These are phyloP conservation scores for Pseudotriccus pelzelni DNA, from an alignment of 2,797 vertebrate genomes.

Conservation along the genomic window DNA sequence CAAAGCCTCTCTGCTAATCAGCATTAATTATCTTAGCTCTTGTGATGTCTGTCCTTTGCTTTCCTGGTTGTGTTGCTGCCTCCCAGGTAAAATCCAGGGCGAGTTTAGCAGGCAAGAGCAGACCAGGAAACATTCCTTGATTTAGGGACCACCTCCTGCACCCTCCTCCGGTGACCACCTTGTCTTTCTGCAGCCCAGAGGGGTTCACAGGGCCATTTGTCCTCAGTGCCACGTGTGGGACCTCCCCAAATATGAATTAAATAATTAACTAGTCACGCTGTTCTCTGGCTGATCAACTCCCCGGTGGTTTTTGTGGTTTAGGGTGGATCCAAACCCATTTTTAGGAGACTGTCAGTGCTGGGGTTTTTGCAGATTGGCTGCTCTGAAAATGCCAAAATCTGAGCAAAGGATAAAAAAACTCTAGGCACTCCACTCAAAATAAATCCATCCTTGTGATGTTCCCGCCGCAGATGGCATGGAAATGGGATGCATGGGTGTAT, in stretches of 20 bases:
- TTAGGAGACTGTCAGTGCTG: neutral
- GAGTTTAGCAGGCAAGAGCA: neutral
- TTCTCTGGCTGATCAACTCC: rapidly evolving
- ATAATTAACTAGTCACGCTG: neutral
- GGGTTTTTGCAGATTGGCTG: neutral
- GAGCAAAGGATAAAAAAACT: rapidly evolving
- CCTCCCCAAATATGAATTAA: neutral
- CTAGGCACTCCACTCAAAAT: neutral
- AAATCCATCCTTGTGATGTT: rapidly evolving
- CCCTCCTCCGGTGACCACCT: neutral
- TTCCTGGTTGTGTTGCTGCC: neutral
- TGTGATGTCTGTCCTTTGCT: conserved; percentile 13
- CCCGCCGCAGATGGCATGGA: neutral
- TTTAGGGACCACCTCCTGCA: rapidly evolving
- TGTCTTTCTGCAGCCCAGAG: rapidly evolving
- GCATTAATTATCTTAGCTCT: conserved; percentile 14
- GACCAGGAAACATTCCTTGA: rapidly evolving
- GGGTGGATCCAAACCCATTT: neutral
- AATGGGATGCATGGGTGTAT: rapidly evolving
- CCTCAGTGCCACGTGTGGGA: neutral
- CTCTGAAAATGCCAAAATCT: neutral
- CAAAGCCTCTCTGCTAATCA: conserved; percentile 37
- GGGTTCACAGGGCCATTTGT: rapidly evolving
- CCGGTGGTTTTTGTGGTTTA: neutral
- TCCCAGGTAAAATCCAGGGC: neutral